Evolutionary conservation across 2,888 invertebrate genomes (phyloP).

Genomic region (Deilephila porcellus): DNA sequence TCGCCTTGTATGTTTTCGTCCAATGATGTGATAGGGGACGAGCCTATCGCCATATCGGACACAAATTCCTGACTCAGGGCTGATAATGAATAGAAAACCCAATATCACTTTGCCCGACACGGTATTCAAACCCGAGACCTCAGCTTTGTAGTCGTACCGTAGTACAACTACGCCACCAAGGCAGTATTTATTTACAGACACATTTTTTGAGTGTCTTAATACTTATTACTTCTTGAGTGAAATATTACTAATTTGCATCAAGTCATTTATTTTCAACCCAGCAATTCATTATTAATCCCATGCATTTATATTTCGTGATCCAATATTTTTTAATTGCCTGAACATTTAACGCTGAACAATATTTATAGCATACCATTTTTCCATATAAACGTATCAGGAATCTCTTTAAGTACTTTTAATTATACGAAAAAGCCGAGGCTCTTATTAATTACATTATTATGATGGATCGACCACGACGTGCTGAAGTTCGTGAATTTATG

Average conservation of each 20-base stretch:
- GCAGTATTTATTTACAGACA: too few relatives aligned
- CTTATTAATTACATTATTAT: slow-evolving; percentile 43
- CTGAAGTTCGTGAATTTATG: background rate
- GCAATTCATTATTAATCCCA: background rate
- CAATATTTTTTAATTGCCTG: slow-evolving; percentile 15
- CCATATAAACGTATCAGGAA: slow-evolving; percentile 36
- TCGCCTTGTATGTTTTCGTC: too few relatives aligned
- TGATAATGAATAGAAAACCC: too few relatives aligned
- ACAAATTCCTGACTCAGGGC: too few relatives aligned
- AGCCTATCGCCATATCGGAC: too few relatives aligned
- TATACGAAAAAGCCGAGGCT: slow-evolving; percentile 38
- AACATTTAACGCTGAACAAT: slow-evolving; percentile 31
- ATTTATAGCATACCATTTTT: slow-evolving; percentile 28
- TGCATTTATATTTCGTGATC: background rate
- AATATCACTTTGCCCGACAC: too few relatives aligned
- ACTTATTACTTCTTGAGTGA: too few relatives aligned
- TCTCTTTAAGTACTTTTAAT: slow-evolving; percentile 44
- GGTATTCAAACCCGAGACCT: too few relatives aligned
- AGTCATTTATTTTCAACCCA: background rate
- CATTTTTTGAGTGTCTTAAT: too few relatives aligned
- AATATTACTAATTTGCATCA: background rate
- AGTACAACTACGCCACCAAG: too few relatives aligned
- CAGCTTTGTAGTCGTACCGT: too few relatives aligned
- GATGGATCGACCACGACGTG: slow-evolving; percentile 25
- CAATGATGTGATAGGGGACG: too few relatives aligned